A percentile compares a stretch with the other conserved stretches of the same genome.
phyloP scores from a whole-genome alignment of 2,888 invertebrate genomes.

The Agriotes lineatus region DNA sequence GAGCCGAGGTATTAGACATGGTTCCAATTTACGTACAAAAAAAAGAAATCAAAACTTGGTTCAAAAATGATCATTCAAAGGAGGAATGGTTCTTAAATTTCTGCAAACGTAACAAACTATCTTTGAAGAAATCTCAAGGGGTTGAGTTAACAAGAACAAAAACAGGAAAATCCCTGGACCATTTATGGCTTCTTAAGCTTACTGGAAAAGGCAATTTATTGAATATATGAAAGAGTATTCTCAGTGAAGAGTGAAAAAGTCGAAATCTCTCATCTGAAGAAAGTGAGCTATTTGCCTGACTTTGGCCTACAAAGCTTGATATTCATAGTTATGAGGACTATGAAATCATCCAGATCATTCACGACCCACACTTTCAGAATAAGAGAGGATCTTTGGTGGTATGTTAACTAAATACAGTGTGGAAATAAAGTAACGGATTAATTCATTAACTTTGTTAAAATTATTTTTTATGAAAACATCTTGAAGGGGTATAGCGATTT shows the following conservation, averaged over 20 bases:
- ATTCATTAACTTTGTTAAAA: too few relatives aligned
- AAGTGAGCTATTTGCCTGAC: conserved; percentile 14
- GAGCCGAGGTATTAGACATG: too few relatives aligned
- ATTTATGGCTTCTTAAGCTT: conserved; percentile 12
- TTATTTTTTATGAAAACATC: too few relatives aligned
- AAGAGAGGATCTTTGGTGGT: neutral
- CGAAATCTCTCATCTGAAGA: conserved; percentile 13
- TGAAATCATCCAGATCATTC: conserved; percentile 1
- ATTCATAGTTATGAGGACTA: too few relatives aligned
- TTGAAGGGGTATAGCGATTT: too few relatives aligned
- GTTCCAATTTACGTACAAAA: conserved; percentile 38
- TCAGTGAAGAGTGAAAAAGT: conserved; percentile 15
- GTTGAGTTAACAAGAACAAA: conserved; percentile 2
- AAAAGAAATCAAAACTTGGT: conserved; percentile 35
- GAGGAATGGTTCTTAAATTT: conserved; percentile 3
- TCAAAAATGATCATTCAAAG: neutral
- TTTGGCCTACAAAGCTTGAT: neutral
- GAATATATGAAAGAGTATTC: conserved; percentile 20
- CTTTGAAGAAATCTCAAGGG: conserved; percentile 7
- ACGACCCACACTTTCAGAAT: neutral
- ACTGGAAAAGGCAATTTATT: too few relatives aligned
- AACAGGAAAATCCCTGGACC: neutral
- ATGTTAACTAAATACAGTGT: too few relatives aligned
- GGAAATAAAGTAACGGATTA: too few relatives aligned
- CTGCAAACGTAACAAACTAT: neutral